Conservation (phyloP, 2,888 invertebrate species). For the Arge pagana region DNA sequence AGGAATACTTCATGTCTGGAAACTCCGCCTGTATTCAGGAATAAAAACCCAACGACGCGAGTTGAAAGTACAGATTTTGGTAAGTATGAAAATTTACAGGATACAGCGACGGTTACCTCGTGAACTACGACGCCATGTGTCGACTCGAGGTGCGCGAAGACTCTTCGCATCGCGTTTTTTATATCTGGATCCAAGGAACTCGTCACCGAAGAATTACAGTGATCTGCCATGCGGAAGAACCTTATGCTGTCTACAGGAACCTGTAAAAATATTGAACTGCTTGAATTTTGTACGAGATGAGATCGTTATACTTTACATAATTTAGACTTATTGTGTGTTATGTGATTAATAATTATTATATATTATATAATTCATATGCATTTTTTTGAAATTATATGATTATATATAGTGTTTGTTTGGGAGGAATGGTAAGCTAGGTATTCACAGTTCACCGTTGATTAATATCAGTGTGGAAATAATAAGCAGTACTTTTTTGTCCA, state of each 20-base stretch:
- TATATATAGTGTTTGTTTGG: no score
- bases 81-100: no score
- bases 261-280: constrained; percentile 55
- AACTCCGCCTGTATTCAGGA: constrained; percentile 62
- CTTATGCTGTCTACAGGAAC: constrained; percentile 68
- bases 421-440: no score
- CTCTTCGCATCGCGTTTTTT: constrained; percentile 62
- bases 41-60: neutral
- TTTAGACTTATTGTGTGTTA: no score
- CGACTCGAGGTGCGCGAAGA: constrained; percentile 62
- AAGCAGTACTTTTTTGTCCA: constrained; percentile 59
- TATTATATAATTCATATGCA: neutral
- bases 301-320: no score
- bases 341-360: neutral
- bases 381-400: no score
- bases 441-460: no score
- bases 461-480: no score
- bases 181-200: constrained; percentile 66
- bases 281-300: no score
- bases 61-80: neutral
- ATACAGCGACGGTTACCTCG: constrained; percentile 64
- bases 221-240: constrained; percentile 81
- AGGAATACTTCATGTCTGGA: constrained; percentile 67
- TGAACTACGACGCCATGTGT: constrained; percentile 63
- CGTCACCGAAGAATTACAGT: constrained; percentile 69